These are phyloP conservation scores for Prinia subflava DNA, from an alignment of 2,113 vertebrate genomes.

Conservation along the genomic window DNA sequence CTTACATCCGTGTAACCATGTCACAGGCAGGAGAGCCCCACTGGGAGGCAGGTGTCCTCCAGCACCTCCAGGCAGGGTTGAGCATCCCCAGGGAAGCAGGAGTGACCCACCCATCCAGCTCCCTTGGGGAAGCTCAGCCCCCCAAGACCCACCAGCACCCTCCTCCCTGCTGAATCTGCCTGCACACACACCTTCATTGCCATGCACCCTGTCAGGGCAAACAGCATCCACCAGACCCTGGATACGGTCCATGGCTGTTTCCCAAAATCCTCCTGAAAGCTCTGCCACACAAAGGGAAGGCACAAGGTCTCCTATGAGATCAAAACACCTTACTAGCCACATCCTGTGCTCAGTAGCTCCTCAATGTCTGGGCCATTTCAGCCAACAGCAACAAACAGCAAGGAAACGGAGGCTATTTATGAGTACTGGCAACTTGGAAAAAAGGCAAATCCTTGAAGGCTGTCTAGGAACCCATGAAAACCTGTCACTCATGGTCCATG, in stretches of 20 bases:
- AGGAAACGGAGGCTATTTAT: neutral
- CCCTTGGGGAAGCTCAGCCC: neutral
- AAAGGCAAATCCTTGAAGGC: neutral
- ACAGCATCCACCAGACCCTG: neutral
- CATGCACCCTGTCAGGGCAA: neutral
- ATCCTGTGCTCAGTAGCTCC: neutral
- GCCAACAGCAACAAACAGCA: neutral
- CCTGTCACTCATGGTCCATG: accelerated
- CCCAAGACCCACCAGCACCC: accelerated
- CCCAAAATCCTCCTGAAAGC: neutral
- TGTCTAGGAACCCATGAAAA: neutral
- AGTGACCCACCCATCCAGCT: neutral
- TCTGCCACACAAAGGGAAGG: neutral
- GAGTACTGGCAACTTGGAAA: neutral
- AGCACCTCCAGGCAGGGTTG: neutral
- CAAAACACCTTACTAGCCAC: neutral
- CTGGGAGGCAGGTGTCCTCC: neutral
- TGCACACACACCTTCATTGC: neutral
- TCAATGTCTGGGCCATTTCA: accelerated
- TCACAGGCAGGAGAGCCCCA: neutral
- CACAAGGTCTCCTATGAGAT: neutral
- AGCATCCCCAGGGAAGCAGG: neutral
- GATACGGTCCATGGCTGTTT: neutral
- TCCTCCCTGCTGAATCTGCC: neutral
- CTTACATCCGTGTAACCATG: neutral